phyloP scores from a whole-genome alignment of 1,140 invertebrate genomes.

The Manduca sexta region DNA sequence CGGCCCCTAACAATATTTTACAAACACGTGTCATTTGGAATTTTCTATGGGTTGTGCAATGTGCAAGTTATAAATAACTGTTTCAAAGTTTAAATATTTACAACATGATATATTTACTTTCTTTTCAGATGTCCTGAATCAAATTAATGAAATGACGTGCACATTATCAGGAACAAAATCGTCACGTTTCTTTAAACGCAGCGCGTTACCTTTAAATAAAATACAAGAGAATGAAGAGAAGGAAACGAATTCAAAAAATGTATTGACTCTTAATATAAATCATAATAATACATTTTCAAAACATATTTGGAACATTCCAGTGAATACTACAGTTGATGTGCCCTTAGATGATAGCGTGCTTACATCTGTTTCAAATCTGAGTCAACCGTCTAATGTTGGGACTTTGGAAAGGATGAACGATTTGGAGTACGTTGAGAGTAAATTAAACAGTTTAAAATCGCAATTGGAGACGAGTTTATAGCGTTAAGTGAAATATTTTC shows the following conservation, averaged over 20 bases:
- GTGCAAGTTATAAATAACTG: no score
- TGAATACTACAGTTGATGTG: slow-evolving; percentile 23
- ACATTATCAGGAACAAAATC: slow-evolving; percentile 14
- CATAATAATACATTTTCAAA: slow-evolving; percentile 34
- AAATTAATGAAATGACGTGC: slow-evolving; percentile 55
- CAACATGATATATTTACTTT: slow-evolving; percentile 7
- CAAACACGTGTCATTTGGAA: no score
- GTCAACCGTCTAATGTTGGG: slow-evolving; percentile 47
- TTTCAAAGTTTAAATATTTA: background rate
- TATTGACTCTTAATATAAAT: slow-evolving; percentile 42
- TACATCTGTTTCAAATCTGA: slow-evolving; percentile 20
- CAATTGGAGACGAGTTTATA: slow-evolving; percentile 54
- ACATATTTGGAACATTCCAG: slow-evolving; percentile 47
- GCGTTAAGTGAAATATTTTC: slow-evolving; percentile 1
- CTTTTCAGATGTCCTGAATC: slow-evolving; percentile 62
- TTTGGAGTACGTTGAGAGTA: slow-evolving; percentile 60
- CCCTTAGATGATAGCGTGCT: slow-evolving; percentile 19
- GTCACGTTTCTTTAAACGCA: slow-evolving; percentile 1
- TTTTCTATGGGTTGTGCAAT: no score
- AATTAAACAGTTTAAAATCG: slow-evolving; percentile 49
- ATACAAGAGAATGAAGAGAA: slow-evolving; percentile 8
- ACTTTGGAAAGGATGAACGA: slow-evolving; percentile 64
- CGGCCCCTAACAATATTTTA: no score
- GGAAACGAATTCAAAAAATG: slow-evolving; percentile 24
- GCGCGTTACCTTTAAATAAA: background rate